Conservation (phyloP, 2,113 vertebrate species). For the Rana temporaria region DNA sequence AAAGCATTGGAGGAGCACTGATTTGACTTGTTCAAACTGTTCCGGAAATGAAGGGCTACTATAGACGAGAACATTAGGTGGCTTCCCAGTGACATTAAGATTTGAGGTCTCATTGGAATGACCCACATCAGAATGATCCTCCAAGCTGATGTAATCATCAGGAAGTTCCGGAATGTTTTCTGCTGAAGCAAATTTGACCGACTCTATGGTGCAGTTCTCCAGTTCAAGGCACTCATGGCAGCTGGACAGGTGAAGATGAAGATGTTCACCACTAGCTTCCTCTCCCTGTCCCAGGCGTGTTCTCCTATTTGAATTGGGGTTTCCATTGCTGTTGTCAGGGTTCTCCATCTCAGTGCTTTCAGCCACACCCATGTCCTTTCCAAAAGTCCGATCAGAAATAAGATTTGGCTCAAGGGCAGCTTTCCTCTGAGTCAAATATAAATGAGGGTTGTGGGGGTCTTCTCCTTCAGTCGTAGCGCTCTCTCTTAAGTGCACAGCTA, state of each 20-base stretch:
- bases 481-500: conserved; percentile 84
- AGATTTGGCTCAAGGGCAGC: neutral
- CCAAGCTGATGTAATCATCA: conserved; percentile 62
- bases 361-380: conserved; percentile 26
- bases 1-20: conserved; percentile 78
- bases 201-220: conserved; percentile 92
- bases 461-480: conserved; percentile 68
- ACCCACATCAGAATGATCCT: conserved; percentile 43
- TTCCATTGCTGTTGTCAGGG: conserved; percentile 28
- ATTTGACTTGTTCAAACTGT: conserved; percentile 69
- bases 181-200: conserved; percentile 84
- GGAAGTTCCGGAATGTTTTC: conserved; percentile 89
- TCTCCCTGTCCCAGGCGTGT: neutral
- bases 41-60: conserved; percentile 69
- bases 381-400: neutral
- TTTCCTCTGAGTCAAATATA: neutral
- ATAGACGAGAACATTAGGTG: conserved; percentile 88
- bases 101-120: conserved; percentile 44
- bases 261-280: conserved; percentile 57
- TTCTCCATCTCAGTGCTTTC: conserved; percentile 1
- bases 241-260: conserved; percentile 87
- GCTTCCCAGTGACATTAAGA: conserved; percentile 68
- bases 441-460: neutral
- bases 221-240: conserved; percentile 91
- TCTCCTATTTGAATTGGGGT: neutral